Evolutionary conservation across 35 echinoderm and acorn worm genomes (phyloP).

Genomic region (Eucidaris tribuloides): DNA sequence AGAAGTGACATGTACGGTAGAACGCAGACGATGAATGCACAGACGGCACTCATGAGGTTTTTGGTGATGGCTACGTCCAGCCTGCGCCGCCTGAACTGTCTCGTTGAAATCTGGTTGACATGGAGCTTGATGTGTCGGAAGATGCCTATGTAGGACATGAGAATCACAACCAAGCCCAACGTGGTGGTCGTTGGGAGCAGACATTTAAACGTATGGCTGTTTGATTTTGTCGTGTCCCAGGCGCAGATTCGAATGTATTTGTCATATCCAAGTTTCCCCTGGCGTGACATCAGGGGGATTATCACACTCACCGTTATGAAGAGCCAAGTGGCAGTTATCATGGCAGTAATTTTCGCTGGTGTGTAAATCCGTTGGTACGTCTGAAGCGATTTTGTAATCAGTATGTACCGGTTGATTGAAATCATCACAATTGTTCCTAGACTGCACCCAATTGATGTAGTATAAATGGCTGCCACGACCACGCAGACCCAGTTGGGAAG

Average conservation of each 20-base stretch:
- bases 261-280: constrained; percentile 31
- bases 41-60: constrained; percentile 68
- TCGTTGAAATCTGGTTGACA: constrained; percentile 31
- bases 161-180: constrained; percentile 50
- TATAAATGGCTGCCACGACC: constrained; percentile 47
- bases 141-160: constrained; percentile 48
- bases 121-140: constrained; percentile 58
- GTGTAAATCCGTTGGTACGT: constrained; percentile 58
- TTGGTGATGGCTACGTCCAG: constrained; percentile 73
- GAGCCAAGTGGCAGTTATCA: constrained; percentile 66
- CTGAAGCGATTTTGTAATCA: constrained; percentile 61
- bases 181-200: constrained; percentile 36
- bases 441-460: constrained; percentile 65
- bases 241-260: background rate
- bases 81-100: background rate
- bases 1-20: constrained; percentile 39
- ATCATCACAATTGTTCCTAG: constrained; percentile 70
- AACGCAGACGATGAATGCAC: constrained; percentile 55
- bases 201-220: background rate
- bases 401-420: constrained; percentile 76
- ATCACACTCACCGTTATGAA: background rate
- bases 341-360: constrained; percentile 35
- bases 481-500: constrained; percentile 50
- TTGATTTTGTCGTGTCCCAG: background rate
- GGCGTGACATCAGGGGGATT: background rate